Evolutionary conservation across 1,140 invertebrate genomes (phyloP).

Genomic region (Antheraea pernyi): DNA sequence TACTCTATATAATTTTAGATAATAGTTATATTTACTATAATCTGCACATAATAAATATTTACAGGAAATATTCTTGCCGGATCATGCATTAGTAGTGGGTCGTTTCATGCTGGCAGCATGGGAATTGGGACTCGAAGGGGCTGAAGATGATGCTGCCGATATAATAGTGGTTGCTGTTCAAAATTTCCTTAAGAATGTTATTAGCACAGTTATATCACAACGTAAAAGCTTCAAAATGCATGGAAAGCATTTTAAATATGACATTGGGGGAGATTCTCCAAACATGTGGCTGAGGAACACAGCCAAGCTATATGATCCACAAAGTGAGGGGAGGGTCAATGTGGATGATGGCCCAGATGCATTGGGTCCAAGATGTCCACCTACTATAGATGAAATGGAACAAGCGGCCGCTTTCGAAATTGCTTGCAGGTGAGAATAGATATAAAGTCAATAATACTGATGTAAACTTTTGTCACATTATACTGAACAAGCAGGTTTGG

Average conservation of each 20-base stretch:
- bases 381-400: conserved; percentile 77
- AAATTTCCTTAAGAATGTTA: conserved; percentile 88
- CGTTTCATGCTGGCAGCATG: conserved; percentile 89
- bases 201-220: conserved; percentile 85
- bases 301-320: conserved; percentile 65
- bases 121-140: conserved; percentile 89
- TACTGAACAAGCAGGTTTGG: too few relatives aligned
- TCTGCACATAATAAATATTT: conserved; percentile 34
- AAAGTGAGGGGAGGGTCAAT: conserved; percentile 71
- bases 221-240: conserved; percentile 86
- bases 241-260: conserved; percentile 85
- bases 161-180: conserved; percentile 86
- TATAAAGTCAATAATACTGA: background rate
- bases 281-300: conserved; percentile 86
- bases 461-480: background rate
- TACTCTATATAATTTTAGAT: background rate
- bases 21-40: background rate
- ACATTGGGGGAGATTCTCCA: conserved; percentile 84
- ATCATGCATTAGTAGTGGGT: conserved; percentile 87
- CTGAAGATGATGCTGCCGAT: conserved; percentile 87
- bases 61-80: conserved; percentile 86
- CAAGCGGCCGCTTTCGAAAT: conserved; percentile 69
- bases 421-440: conserved; percentile 62
- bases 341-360: conserved; percentile 75
- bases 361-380: conserved; percentile 68